phyloP scores from a whole-genome alignment of 2,113 vertebrate genomes.

The Typhlomys cinereus region DNA sequence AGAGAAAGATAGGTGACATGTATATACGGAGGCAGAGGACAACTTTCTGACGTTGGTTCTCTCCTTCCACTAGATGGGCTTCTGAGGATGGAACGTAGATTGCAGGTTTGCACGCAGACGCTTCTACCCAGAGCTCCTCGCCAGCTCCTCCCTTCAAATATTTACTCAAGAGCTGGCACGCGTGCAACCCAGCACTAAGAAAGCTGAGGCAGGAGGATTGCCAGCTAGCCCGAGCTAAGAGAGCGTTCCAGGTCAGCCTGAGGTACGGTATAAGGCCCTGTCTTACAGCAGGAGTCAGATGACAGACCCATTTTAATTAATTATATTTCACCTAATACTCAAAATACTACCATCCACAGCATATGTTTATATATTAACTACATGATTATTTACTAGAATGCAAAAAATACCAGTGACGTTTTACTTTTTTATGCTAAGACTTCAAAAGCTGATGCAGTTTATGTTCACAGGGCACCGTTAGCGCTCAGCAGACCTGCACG shows the following conservation, averaged over 20 bases:
- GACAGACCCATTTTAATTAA: too few relatives aligned
- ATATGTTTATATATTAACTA: not conserved
- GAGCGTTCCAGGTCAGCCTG: not conserved
- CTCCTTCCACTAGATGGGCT: too few relatives aligned
- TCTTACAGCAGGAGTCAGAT: too few relatives aligned
- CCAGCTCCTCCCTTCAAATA: not conserved
- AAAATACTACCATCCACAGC: not conserved
- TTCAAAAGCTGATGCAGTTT: not conserved
- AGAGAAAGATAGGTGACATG: too few relatives aligned
- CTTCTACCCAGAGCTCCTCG: too few relatives aligned
- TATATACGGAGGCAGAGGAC: too few relatives aligned
- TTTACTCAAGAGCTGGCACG: not conserved
- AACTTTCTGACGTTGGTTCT: too few relatives aligned
- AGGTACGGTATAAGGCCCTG: not conserved
- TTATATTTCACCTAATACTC: not conserved
- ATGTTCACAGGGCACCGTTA: not conserved
- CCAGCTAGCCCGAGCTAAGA: too few relatives aligned
- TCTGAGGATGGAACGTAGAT: too few relatives aligned
- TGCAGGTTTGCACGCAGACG: too few relatives aligned
- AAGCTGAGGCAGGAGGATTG: not conserved
- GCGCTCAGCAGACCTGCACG: not conserved
- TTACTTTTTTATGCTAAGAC: not conserved
- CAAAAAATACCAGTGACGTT: constrained; percentile 1
- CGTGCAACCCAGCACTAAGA: not conserved
- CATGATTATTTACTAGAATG: not conserved